Evolutionary conservation across 2,888 invertebrate genomes (phyloP), one percentile per base, ranked within the genome.

Genomic region (Nomada goodeniana): DNA sequence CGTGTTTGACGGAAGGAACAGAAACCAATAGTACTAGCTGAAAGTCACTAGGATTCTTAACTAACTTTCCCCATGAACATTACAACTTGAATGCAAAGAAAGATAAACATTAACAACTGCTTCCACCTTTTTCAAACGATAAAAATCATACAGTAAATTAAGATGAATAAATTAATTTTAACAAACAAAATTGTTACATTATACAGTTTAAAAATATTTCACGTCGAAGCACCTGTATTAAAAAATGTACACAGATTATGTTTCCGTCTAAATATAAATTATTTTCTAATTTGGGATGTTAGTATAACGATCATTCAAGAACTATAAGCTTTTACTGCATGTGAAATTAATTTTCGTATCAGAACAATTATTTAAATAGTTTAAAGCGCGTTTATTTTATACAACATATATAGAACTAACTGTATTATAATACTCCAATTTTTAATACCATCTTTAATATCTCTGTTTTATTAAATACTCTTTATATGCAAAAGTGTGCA

Each of bases 1-100:
- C 84, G 90, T 85, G 74, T 63, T 61, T 67, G 82, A 61, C 86
- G 83, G 86, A 86, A 81, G 86, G 68, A 82, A 83, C 63, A 68
- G 26, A 76, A 73, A 68, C 80, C 80, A 88, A 79, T 47, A 57
- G 20, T 57, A 47, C 29, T 29, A 26, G n/a, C 11, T 11, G n/a
- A 76, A 84, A 85, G 20, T 83, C 65, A 77, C 84, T 67, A 78
- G 67, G 15, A n/a, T 57, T 11, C 42, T 20, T 13, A 20, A 59
- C 20, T 55, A 29, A 76, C 26, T 57, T 42, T 47, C 18, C 36
- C 68, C 47, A 50, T 50, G 9, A 13, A 67, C 15, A n/a, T 50
- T 63, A 2, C 29, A 52, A 23, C 15, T 42, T 44, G 15, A 29
- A 42, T 15, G 36, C 36, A 7, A 36, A 36, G 36, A 36, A 7